Base-by-base conservation (phyloP, 2,797 vertebrate species). In the Jordanella pulchra region DNA sequence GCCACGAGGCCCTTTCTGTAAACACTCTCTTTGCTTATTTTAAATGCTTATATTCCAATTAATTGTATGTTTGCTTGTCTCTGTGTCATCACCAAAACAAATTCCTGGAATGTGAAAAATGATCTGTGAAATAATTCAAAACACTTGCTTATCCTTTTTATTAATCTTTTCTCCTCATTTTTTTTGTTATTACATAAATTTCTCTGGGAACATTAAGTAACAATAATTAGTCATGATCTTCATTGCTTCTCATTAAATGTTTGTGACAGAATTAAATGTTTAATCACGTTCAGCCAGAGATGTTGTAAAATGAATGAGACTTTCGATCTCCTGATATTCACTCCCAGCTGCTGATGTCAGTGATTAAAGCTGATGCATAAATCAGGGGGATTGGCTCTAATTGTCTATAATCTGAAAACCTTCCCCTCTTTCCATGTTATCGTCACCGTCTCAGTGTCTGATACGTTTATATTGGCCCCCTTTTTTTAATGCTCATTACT, bases 401-500 rank as follows among this genome's bases (percentile, higher is more conserved):
- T 58, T 54, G 77, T 83, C 79, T 55, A 47, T 73, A n/a, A 79
- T 84, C 84, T 85, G 71, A 66, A 67, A 44, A 75, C 82, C 77
- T 23, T 61, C 71, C 51, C 54, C 12, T 54, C 53, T 73, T 81
- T 72, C 84, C 53, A 73, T 60, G 30, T 25, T 63, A 84, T 86
- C 83, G 77, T 78, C 76, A 48, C 14, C 70, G 70, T 85, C 79
- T 84, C 80, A 65, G 80, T 75, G 75, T 79, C 48, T 72, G 80
- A 84, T 79, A 17, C 70, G 73, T 82, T 89, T 25, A 90, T 87
- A 87, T 82, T 70, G 72, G 50, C 71, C 80, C 76, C 51, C n/a
- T n/a, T 72, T 76, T 85, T 81, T n/a, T 70, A 71, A 81, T 83
- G 71, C 79, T 71, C 85, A 88, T 87, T 51, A 82, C 83, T 84